Evolutionary conservation across 2,797 vertebrate genomes (phyloP), one percentile per base, ranked within the genome.

Genomic region (Salmo trutta): DNA sequence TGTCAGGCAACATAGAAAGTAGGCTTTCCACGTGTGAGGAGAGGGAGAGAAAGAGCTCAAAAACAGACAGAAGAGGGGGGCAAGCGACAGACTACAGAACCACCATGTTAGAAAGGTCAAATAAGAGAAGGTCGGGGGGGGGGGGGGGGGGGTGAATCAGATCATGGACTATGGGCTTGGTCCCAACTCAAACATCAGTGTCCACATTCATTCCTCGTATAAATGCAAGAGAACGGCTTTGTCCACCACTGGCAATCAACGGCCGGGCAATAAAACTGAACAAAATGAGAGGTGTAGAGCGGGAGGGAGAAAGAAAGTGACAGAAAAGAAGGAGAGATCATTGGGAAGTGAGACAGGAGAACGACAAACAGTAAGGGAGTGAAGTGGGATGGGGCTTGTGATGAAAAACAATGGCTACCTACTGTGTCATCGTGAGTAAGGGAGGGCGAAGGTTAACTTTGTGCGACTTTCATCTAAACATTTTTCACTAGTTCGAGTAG

Each of bases 211-310:
- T 53, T 68, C 75, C 83, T 79, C 76, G 62, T 74, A 74, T 77
- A 14, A 14, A 47, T 47, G 79, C 51, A 47, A 41, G 24, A 53
- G 14, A 53, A 72, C 68, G 80, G 41, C 41, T 47, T 79, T 82
- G 77, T 80, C 81, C 71, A 54, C 76, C 79, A 59, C 81, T 79
- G 75, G 78, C 53, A 71, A 81, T 79, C 84, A 88, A 77, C 82
- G 81, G 77, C 73, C 52, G 51, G 54, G 59, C 64, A 80, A 79
- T 86, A 84, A 67, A 75, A 67, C 29, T 56, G 51, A 47, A 75
- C 74, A 65, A 56, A 79, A 51, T 21, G 77, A 84, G 54, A 47
- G 41, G 41, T 10, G 31, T 24, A 24, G 36, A 27, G 17, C 19
- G 73, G 24, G 71, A 33, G 73, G 21, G 10, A 77, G 41, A 2